A percentile compares a stretch with the other conserved stretches of the same genome.
Evolutionary conservation across 2,797 vertebrate species (phyloP).

Genomic region (Cossypha heuglini): DNA sequence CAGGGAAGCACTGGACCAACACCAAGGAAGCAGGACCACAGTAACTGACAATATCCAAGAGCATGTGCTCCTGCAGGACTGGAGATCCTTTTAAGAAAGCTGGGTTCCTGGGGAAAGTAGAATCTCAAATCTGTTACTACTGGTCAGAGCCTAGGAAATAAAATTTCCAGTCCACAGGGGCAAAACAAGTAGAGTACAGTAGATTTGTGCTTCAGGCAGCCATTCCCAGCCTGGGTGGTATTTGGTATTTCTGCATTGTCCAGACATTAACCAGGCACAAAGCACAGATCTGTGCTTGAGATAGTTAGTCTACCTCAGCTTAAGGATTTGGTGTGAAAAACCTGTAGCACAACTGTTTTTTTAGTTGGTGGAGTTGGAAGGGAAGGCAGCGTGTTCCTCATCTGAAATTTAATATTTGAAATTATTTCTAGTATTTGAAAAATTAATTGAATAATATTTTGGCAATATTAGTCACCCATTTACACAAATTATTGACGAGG

Average conservation of each 20-base stretch:
- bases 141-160: neutral
- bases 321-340: neutral
- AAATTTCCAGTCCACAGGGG: neutral
- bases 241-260: neutral
- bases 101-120: neutral
- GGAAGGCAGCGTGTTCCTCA: accelerated
- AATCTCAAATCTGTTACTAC: neutral
- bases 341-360: neutral
- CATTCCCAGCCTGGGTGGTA: neutral
- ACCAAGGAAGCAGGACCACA: neutral
- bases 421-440: neutral
- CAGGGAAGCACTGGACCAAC: neutral
- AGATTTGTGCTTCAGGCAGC: neutral
- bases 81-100: neutral
- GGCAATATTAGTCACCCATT: neutral
- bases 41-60: neutral
- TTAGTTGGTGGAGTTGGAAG: neutral
- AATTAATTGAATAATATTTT: neutral
- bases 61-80: neutral
- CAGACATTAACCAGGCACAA: neutral
- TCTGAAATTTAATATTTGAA: neutral
- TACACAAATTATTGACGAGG: neutral
- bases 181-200: neutral
- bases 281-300: neutral
- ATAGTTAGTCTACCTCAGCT: neutral